Evolutionary conservation across 2,113 vertebrate genomes (phyloP).

Genomic region (Alces alces): DNA sequence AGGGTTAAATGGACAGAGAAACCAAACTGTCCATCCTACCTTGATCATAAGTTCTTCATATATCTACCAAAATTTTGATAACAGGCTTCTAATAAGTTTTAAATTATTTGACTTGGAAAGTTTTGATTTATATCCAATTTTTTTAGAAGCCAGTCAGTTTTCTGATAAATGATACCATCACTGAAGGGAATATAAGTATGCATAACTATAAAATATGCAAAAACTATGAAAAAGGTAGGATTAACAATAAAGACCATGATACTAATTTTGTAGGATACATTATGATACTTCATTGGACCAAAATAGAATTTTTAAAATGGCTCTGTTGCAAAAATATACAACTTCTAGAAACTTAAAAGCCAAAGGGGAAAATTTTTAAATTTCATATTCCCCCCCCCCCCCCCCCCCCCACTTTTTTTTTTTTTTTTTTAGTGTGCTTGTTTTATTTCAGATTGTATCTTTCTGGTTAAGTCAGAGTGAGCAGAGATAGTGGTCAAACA

Average conservation of each 20-base stretch:
- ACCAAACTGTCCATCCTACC: not conserved
- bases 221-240: not conserved
- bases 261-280: not conserved
- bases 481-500: slow-evolving; percentile 2
- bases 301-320: not conserved
- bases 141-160: not conserved
- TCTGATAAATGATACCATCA: not conserved
- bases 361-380: not conserved
- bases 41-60: not conserved
- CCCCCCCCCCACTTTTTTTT: no score
- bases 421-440: not conserved
- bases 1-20: not conserved
- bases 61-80: not conserved
- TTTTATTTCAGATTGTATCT: slow-evolving; percentile 12
- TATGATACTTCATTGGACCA: not conserved
- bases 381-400: not conserved
- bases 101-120: slow-evolving; percentile 1
- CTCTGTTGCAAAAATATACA: not conserved
- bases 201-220: not conserved
- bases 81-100: not conserved
- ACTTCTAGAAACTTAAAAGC: not conserved
- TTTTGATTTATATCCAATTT: not conserved
- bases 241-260: not conserved
- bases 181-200: not conserved
- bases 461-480: not conserved